Conservation (phyloP, 2,888 invertebrate genomes). For the Sycophila texana region DNA sequence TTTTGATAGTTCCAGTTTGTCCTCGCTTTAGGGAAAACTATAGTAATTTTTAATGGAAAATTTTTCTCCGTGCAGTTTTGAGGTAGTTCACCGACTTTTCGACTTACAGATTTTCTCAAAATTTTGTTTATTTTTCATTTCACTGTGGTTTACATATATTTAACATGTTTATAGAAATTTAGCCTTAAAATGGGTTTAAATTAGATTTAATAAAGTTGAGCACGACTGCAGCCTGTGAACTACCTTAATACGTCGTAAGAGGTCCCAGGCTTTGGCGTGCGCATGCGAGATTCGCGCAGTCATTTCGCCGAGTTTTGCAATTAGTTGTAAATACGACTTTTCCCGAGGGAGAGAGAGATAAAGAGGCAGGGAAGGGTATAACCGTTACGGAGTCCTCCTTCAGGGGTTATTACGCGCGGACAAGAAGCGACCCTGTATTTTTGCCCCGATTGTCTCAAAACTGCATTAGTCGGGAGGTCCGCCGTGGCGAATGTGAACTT, state of each 20-base stretch:
- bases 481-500: not conserved
- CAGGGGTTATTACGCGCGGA: not conserved
- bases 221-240: too few species aligned
- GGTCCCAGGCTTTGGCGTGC: not conserved
- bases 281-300: slow-evolving; percentile 27
- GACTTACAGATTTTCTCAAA: too few species aligned
- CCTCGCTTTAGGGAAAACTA: too few species aligned
- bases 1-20: too few species aligned
- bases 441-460: slow-evolving; percentile 1
- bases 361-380: not conserved
- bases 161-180: too few species aligned
- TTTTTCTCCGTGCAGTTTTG: too few species aligned
- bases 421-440: not conserved
- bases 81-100: too few species aligned
- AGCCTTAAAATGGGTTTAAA: too few species aligned
- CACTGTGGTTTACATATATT: too few species aligned
- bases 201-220: too few species aligned
- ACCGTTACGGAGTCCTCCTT: not conserved
- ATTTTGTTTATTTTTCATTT: too few species aligned
- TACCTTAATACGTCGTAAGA: slow-evolving; percentile 33
- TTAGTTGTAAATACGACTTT: slow-evolving; percentile 48
- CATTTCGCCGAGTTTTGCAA: slow-evolving; percentile 44
- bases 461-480: not conserved
- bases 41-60: too few species aligned
- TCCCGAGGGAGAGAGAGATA: not conserved